These are phyloP conservation scores for Sarcophaga variegata DNA, from an alignment of 2,888 invertebrate species.

Conservation along the genomic window DNA sequence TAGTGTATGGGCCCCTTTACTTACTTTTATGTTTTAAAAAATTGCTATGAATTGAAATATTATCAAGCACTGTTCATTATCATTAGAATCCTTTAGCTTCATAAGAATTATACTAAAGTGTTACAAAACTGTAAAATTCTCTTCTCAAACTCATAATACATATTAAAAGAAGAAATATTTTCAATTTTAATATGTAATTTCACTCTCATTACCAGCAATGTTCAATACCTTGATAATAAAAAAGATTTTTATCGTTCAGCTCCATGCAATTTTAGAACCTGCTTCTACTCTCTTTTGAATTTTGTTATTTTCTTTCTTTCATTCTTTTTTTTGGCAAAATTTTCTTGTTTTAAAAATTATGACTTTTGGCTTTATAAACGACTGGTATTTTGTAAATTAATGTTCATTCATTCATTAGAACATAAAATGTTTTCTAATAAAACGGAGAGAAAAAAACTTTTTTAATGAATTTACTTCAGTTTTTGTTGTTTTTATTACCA, in stretches of 20 bases:
- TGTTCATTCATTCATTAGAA: slow-evolving; percentile 66
- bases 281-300: not conserved
- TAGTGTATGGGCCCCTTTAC: too few relatives aligned
- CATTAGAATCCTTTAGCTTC: too few relatives aligned
- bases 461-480: slow-evolving; percentile 61
- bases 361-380: slow-evolving; percentile 54
- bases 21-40: too few relatives aligned
- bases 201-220: not conserved
- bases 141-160: too few relatives aligned
- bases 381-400: slow-evolving; percentile 60
- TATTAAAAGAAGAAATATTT: too few relatives aligned
- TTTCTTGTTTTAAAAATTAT: slow-evolving; percentile 43
- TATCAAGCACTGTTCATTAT: too few relatives aligned
- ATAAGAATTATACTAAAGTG: too few relatives aligned
- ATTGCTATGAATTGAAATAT: too few relatives aligned
- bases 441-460: slow-evolving; percentile 31
- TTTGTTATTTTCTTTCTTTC: not conserved
- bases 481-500: not conserved
- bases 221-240: not conserved
- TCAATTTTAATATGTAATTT: not conserved
- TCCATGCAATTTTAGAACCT: not conserved
- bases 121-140: too few relatives aligned
- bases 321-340: not conserved
- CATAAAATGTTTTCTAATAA: slow-evolving; percentile 52
- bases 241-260: slow-evolving; percentile 3